Conservation (phyloP, 2,113 vertebrate genomes). For the Tachysurus vachellii region DNA sequence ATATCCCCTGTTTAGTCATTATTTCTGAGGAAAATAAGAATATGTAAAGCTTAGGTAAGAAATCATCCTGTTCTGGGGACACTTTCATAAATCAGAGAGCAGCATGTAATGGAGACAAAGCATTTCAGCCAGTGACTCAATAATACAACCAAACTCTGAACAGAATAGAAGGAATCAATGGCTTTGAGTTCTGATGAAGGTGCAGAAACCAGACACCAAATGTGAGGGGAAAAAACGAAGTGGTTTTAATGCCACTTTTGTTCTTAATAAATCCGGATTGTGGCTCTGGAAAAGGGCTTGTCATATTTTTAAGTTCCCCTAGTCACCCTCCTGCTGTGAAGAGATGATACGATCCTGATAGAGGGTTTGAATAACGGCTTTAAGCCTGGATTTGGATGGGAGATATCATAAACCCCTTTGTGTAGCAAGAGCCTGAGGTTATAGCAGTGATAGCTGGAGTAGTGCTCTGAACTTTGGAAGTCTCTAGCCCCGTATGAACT, state of each 20-base stretch:
- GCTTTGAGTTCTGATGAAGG: slow-evolving; percentile 25
- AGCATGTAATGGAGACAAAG: slow-evolving; percentile 39
- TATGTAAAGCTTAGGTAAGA: slow-evolving; percentile 13
- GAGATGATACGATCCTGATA: slow-evolving; percentile 44
- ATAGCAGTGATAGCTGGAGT: slow-evolving; percentile 51
- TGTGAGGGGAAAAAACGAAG: slow-evolving; percentile 57
- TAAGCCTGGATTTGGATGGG: slow-evolving; percentile 54
- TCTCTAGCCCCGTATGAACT: slow-evolving; percentile 58
- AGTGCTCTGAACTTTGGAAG: slow-evolving; percentile 45
- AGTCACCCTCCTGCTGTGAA: slow-evolving; percentile 64
- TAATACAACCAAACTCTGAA: slow-evolving; percentile 18
- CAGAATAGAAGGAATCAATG: slow-evolving; percentile 19
- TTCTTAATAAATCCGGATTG: slow-evolving; percentile 61
- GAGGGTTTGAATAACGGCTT: slow-evolving; percentile 53
- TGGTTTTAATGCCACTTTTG: slow-evolving; percentile 57
- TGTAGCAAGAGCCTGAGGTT: slow-evolving; percentile 64
- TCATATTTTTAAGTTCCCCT: slow-evolving; percentile 30
- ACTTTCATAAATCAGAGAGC: slow-evolving; percentile 29
- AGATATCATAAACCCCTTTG: slow-evolving; percentile 65
- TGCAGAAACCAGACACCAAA: slow-evolving; percentile 56
- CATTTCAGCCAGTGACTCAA: slow-evolving; percentile 26
- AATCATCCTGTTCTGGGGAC: slow-evolving; percentile 51
- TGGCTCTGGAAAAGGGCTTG: slow-evolving; percentile 53
- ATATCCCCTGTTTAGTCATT: slow-evolving; percentile 3
- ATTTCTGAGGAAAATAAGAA: slow-evolving; percentile 12